phyloP scores from a whole-genome alignment of 2,113 vertebrate species.

The Dipodomys merriami region DNA sequence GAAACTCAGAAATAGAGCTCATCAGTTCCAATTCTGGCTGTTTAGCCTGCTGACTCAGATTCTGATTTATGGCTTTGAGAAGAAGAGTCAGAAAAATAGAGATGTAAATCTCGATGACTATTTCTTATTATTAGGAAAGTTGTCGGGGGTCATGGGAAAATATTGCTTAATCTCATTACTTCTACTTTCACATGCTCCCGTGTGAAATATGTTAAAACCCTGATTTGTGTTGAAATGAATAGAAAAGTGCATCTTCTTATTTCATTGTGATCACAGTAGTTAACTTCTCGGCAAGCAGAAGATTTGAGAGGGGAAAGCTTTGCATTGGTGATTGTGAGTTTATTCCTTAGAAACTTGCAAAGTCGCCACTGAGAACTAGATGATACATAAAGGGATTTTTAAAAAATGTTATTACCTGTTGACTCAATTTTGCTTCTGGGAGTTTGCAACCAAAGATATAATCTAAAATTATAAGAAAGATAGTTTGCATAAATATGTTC shows the following conservation, averaged over 20 bases:
- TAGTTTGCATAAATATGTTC: conserved; percentile 19
- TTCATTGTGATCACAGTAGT: conserved; percentile 28
- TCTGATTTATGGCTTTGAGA: conserved; percentile 50
- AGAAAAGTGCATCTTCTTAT: conserved; percentile 4
- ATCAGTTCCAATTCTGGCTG: conserved; percentile 41
- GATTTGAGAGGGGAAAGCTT: conserved; percentile 36
- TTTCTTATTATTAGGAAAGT: conserved; percentile 64
- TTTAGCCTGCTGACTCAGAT: conserved; percentile 56
- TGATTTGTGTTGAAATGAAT: conserved; percentile 63
- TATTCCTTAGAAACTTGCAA: conserved; percentile 1
- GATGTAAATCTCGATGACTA: conserved; percentile 69
- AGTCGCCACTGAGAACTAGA: conserved; percentile 2
- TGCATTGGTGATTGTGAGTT: neutral
- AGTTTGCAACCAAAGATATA: conserved; percentile 8
- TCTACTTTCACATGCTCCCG: conserved; percentile 14
- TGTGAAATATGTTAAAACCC: conserved; percentile 46
- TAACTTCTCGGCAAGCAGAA: conserved; percentile 50
- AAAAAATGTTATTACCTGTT: conserved; percentile 31
- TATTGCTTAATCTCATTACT: conserved; percentile 69
- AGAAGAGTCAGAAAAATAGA: conserved; percentile 63
- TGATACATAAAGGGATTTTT: neutral
- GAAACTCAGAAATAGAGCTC: conserved; percentile 66
- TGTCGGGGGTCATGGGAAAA: conserved; percentile 64
- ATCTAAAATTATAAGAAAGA: conserved; percentile 22
- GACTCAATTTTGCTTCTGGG: conserved; percentile 27